These are phyloP conservation scores for Campoletis raptor DNA, from an alignment of 2,888 invertebrate species.

Conservation along the genomic window DNA sequence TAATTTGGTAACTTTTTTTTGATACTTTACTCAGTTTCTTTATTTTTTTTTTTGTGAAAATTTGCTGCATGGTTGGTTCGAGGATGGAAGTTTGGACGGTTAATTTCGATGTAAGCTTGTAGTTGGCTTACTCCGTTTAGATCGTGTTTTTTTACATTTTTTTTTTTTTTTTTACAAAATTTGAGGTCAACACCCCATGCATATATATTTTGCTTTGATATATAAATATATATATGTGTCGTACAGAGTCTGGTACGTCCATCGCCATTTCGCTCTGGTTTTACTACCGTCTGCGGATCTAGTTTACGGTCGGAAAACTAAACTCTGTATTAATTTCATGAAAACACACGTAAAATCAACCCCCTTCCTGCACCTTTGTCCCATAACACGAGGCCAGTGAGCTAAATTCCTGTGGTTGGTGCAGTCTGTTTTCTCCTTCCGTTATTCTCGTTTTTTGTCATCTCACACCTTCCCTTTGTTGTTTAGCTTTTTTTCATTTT, in stretches of 20 bases:
- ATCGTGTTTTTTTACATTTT: not conserved
- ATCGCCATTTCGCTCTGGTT: conserved; percentile 78
- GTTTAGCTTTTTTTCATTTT: conserved; percentile 34
- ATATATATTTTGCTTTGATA: not conserved
- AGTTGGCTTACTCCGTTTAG: not conserved
- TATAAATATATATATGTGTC: not conserved
- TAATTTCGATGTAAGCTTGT: not conserved
- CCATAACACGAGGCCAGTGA: conserved; percentile 74
- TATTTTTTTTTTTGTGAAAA: not conserved
- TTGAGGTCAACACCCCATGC: not conserved
- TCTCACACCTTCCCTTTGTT: conserved; percentile 9
- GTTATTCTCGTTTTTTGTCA: not conserved
- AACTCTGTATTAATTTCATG: conserved; percentile 82
- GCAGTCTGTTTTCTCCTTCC: conserved; percentile 61
- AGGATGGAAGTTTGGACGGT: not conserved
- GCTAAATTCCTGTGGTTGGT: conserved; percentile 72
- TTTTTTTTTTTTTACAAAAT: not conserved
- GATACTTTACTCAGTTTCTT: not conserved
- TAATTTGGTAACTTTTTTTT: not conserved
- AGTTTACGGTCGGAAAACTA: conserved; percentile 81
- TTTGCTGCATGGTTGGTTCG: not conserved
- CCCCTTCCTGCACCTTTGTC: conserved; percentile 45
- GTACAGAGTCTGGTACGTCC: conserved; percentile 72
- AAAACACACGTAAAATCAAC: conserved; percentile 80
- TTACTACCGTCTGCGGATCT: conserved; percentile 82